Evolutionary conservation across 2,888 invertebrate species (phyloP).

Genomic region (Endomychus coccineus): DNA sequence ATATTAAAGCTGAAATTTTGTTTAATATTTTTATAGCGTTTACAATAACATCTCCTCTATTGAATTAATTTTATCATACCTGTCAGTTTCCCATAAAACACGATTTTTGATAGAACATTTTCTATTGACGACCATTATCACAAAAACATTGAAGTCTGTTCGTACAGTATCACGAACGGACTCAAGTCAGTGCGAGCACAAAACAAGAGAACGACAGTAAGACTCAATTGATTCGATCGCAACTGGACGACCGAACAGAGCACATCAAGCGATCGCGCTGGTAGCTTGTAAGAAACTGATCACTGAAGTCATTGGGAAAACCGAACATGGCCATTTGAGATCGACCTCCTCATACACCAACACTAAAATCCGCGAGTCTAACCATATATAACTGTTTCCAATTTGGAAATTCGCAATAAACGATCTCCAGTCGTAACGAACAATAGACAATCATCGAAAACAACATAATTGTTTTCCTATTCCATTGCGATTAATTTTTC

Average conservation of each 20-base stretch:
- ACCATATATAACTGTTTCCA: no score
- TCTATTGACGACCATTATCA: slow-evolving; percentile 42
- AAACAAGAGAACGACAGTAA: slow-evolving; percentile 15
- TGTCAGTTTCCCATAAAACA: slow-evolving; percentile 37
- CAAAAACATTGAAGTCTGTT: slow-evolving; percentile 30
- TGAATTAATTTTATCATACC: no score
- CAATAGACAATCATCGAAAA: no score
- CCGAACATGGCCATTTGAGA: slow-evolving; percentile 35
- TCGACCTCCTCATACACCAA: slow-evolving; percentile 32
- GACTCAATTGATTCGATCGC: slow-evolving; percentile 23
- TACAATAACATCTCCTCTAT: no score
- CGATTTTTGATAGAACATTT: slow-evolving; percentile 32
- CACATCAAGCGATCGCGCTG: slow-evolving; percentile 2
- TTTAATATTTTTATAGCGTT: no score
- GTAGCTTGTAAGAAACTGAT: slow-evolving; percentile 17
- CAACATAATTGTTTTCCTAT: no score
- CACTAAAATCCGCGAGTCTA: slow-evolving; percentile 29
- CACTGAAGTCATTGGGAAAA: slow-evolving; percentile 32
- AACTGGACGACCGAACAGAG: slow-evolving; percentile 23
- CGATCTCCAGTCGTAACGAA: no score
- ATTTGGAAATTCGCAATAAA: no score
- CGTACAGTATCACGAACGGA: slow-evolving; percentile 15
- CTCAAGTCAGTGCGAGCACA: not conserved
- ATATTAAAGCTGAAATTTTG: no score
- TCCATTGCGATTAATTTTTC: no score